Percentiles rank a stretch among this genome's conserved stretches.
Conservation (phyloP, 2,113 vertebrate genomes). For the Sander lucioperca region DNA sequence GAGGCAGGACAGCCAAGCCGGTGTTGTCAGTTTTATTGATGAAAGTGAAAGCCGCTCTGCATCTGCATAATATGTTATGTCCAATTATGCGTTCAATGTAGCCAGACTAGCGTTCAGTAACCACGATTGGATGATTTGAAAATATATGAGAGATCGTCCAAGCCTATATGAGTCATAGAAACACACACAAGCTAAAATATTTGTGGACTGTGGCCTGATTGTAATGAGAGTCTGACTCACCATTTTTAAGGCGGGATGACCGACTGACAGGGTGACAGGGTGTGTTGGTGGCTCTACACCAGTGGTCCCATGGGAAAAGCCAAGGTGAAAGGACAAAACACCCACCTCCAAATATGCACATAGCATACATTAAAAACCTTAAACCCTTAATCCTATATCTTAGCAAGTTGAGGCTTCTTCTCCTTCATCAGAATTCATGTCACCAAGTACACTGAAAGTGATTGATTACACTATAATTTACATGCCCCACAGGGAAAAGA, state of each 20-base stretch:
- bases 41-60: too few species aligned
- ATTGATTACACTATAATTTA: conserved; percentile 50
- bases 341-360: conserved; percentile 42
- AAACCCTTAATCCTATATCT: conserved; percentile 21
- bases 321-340: conserved; percentile 76
- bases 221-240: conserved; percentile 70
- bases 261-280: conserved; percentile 63
- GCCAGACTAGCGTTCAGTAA: too few species aligned
- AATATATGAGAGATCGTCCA: too few species aligned
- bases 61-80: too few species aligned
- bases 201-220: conserved; percentile 19
- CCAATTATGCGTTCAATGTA: too few species aligned
- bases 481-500: background rate
- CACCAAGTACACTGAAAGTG: conserved; percentile 3
- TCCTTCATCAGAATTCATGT: conserved; percentile 37
- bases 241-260: conserved; percentile 53
- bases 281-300: conserved; percentile 63
- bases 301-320: conserved; percentile 45
- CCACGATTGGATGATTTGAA: too few species aligned
- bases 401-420: conserved; percentile 2
- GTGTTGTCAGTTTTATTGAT: too few species aligned
- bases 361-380: conserved; percentile 33
- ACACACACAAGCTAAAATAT: conserved; percentile 9
- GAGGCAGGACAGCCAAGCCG: too few species aligned
- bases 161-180: background rate